Evolutionary conservation across 2,888 invertebrate species (phyloP), one percentile per base, ranked within the genome.

Genomic region (Hypercompe scribonia): DNA sequence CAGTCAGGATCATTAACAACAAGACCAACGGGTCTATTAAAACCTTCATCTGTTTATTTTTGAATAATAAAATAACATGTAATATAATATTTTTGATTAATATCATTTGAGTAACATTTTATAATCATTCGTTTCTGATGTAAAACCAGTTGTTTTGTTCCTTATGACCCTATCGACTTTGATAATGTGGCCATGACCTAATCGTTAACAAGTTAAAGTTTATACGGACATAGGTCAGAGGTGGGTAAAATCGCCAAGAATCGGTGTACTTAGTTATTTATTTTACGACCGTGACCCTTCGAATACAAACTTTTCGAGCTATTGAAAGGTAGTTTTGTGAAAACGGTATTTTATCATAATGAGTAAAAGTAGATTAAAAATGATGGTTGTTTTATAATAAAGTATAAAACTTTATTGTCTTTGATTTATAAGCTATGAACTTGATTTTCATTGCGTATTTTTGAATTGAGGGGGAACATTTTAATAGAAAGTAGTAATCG

Each of bases 91-190:
- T 74, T 61, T 66, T 69, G 72, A 76, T 79, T 72, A 68, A 68
- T 69, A 73, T 54, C 67, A 68, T 73, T 65, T 65, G 63, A 34
- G n/a, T 68, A 54, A 50, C 46, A 34, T 50, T 33, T 54, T n/a
- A n/a, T 34, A 50, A 50, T 34, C 54, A 68, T 83, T 65, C 65
- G 54, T 77, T 67, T 71, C 63, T 61, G 71, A n/a, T 73, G 74
- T 66, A 70, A 75, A 65, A 65, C 70, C 61, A 61, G 39, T 71
- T 46, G 21, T 68, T 71, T 74, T 84, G 76, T 84, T 77, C 75
- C 78, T 84, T 78, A 82, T 81, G 78, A 68, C 65, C 74, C 34
- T 76, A 73, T 77, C 78, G 80, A 75, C 68, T 80, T 75, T 74
- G 61, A 71, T 73, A 66, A 63, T 66, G 21, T 63, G 79, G 18